Conservation (phyloP, 2,113 vertebrate genomes). For the Sterrhoptilus dennistouni region DNA sequence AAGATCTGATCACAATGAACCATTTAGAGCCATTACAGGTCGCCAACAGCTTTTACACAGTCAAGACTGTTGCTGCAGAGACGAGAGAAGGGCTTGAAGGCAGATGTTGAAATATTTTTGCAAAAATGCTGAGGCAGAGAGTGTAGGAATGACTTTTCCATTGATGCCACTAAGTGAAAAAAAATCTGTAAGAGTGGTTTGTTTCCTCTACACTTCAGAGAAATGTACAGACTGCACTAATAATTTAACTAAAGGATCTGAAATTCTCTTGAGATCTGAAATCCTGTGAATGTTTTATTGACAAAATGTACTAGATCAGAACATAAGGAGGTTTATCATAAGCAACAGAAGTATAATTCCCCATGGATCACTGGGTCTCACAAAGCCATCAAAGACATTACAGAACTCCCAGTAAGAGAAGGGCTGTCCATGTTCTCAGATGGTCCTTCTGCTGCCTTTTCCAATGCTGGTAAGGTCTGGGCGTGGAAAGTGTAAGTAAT, state of each 20-base stretch:
- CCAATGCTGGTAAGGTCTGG: background rate
- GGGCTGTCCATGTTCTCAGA: background rate
- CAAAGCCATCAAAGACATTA: background rate
- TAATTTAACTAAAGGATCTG: background rate
- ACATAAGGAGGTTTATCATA: fast-evolving
- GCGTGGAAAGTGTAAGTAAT: background rate
- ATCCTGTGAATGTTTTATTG: background rate
- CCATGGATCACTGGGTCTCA: background rate
- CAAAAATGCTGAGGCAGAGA: background rate
- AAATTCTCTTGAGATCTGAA: background rate
- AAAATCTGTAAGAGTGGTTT: fast-evolving
- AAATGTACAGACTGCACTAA: background rate
- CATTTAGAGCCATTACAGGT: background rate
- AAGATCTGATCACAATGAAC: background rate
- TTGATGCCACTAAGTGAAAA: background rate
- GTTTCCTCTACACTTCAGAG: background rate
- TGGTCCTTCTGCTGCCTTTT: background rate
- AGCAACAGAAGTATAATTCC: background rate
- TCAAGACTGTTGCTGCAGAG: background rate
- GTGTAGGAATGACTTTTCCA: background rate
- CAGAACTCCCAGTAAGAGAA: background rate
- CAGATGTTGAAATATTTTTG: background rate
- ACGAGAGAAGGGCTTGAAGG: background rate
- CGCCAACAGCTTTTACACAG: background rate
- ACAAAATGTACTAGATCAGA: background rate